Evolutionary conservation across 1,140 invertebrate genomes (phyloP).

Genomic region (Lordiphosa mommai): DNA sequence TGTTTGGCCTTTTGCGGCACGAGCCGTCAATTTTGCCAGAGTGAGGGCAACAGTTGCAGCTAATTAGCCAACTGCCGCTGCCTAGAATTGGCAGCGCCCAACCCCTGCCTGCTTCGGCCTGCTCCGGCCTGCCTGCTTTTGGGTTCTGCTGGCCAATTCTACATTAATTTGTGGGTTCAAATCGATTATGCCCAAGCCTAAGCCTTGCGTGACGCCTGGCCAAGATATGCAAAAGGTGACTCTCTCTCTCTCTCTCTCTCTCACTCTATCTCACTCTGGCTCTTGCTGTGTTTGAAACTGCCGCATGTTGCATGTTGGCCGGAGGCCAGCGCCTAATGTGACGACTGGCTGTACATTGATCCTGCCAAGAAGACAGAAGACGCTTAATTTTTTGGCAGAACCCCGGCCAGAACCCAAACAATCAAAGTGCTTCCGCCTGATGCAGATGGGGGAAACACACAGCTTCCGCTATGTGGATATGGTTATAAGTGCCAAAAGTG

Average conservation of each 20-base stretch:
- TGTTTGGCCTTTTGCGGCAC: conserved; percentile 54
- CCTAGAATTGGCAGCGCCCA: conserved; percentile 12
- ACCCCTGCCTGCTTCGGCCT: neutral
- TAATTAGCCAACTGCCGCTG: conserved; percentile 74
- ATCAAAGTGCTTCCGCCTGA: conserved; percentile 56
- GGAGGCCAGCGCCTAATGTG: conserved; percentile 57
- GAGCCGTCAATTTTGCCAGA: conserved; percentile 51
- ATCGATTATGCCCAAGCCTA: conserved; percentile 51
- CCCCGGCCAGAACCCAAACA: conserved; percentile 12
- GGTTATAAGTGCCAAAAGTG: neutral
- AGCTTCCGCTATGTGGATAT: conserved; percentile 43
- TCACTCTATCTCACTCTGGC: neutral
- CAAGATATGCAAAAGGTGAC: neutral
- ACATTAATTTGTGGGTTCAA: conserved; percentile 64
- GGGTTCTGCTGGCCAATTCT: conserved; percentile 12
- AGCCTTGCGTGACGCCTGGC: conserved; percentile 45
- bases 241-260: neutral
- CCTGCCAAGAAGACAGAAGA: conserved; percentile 21
- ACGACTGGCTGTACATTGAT: conserved; percentile 61
- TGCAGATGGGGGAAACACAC: neutral
- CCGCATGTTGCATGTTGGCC: conserved; percentile 49
- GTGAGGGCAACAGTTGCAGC: conserved; percentile 61
- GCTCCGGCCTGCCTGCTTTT: neutral
- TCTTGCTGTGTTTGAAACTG: conserved; percentile 4
- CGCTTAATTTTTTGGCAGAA: conserved; percentile 5